These are phyloP conservation scores for Zoroaster sp. DNA, from an alignment of 53 echinoderm and acorn worm genomes.

Conservation along the genomic window DNA sequence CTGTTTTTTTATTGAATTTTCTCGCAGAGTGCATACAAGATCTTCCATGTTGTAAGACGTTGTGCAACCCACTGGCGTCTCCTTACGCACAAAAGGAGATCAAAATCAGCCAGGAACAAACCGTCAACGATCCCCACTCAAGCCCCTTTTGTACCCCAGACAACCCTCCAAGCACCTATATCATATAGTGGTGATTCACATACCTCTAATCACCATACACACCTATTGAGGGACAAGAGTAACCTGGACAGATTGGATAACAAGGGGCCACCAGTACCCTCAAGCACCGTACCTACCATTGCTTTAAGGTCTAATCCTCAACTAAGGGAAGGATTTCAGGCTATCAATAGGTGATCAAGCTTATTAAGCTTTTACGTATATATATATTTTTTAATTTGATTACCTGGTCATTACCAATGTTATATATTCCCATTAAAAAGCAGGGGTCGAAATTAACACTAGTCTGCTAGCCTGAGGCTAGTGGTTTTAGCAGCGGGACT, in stretches of 20 bases:
- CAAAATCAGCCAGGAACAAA: neutral
- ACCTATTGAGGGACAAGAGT: neutral
- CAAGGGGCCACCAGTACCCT: neutral
- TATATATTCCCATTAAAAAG: too few species aligned
- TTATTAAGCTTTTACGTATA: neutral
- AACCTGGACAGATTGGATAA: neutral
- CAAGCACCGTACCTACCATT: neutral
- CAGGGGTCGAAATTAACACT: too few species aligned
- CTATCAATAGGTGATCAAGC: conserved; percentile 8
- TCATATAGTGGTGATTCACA: neutral
- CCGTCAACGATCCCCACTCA: neutral
- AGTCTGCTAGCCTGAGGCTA: too few species aligned
- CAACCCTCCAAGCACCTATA: neutral
- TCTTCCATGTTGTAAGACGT: conserved; percentile 75
- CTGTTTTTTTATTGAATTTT: too few species aligned
- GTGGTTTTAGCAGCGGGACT: too few species aligned
- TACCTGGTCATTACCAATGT: too few species aligned
- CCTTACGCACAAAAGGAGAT: conserved; percentile 54
- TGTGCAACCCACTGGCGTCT: conserved; percentile 81
- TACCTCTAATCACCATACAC: neutral
- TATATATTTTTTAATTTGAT: neutral
- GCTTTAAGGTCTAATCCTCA: neutral
- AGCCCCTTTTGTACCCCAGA: neutral
- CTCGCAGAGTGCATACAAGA: conserved; percentile 64
- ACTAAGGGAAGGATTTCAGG: conserved; percentile 12